phyloP scores from a whole-genome alignment of 2,797 vertebrate genomes.

The Gambelia wislizenii region DNA sequence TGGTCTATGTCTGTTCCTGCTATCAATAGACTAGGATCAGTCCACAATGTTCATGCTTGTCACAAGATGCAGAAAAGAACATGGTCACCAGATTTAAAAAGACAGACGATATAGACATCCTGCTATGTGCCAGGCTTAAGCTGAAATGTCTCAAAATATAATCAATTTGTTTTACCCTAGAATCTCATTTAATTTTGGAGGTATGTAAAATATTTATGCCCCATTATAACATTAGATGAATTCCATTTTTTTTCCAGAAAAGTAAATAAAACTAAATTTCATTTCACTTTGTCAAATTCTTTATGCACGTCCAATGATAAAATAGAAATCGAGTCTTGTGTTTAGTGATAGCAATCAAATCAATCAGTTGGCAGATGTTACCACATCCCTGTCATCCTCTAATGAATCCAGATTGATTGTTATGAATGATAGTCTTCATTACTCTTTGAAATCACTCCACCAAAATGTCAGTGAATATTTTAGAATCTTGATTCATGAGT shows the following conservation, averaged over 20 bases:
- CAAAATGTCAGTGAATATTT: not conserved
- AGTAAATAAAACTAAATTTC: not conserved
- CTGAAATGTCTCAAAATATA: not conserved
- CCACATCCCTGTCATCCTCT: not conserved
- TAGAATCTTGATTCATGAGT: conserved; percentile 9
- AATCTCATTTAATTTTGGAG: not conserved
- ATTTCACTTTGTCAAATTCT: not conserved
- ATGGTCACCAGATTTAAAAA: not conserved
- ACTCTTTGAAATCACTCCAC: not conserved
- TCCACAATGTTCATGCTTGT: not conserved
- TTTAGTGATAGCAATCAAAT: conserved; percentile 18
- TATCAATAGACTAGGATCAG: too few species aligned
- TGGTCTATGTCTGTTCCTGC: not conserved
- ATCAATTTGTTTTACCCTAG: not conserved
- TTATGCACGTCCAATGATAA: not conserved
- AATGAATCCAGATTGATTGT: conserved; percentile 20
- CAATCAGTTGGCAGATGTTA: conserved; percentile 17
- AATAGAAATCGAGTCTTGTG: not conserved
- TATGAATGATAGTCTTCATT: conserved; percentile 28
- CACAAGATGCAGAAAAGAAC: not conserved
- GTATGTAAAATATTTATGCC: not conserved
- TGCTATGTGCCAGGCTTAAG: not conserved
- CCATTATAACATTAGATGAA: not conserved
- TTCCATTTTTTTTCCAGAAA: not conserved
- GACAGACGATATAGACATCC: not conserved